A percentile compares a stretch with the other conserved stretches of the same genome.
These are phyloP conservation scores for Lithodes maja DNA, from an alignment of 2,888 invertebrate species.

Conservation along the genomic window DNA sequence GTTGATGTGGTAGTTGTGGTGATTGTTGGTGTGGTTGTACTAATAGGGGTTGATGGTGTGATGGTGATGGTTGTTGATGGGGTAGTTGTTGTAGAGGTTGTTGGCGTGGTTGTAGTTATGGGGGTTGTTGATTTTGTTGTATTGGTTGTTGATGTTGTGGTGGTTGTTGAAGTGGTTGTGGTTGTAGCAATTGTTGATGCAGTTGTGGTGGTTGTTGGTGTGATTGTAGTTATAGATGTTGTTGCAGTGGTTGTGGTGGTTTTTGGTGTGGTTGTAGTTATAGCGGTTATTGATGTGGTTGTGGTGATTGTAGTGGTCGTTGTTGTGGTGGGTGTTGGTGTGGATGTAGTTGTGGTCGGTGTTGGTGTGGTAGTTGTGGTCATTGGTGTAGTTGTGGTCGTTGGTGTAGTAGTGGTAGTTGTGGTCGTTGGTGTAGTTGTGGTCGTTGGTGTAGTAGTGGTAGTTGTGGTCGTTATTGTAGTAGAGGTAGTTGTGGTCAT, in stretches of 20 bases:
- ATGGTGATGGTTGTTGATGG: background rate
- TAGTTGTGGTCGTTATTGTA: background rate
- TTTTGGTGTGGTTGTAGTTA: background rate
- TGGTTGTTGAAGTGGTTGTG: background rate
- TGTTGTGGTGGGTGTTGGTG: too few species aligned
- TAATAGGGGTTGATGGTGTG: background rate
- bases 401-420: background rate
- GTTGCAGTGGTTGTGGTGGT: too few species aligned
- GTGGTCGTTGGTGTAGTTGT: background rate
- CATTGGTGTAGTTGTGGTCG: background rate
- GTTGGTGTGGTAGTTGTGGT: background rate
- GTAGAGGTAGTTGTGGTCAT: background rate
- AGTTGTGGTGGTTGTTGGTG: background rate
- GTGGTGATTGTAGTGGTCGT: too few species aligned
- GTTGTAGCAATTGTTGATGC: background rate
- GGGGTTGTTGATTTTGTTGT: background rate
- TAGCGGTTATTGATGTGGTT: too few species aligned
- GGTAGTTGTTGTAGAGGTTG: background rate
- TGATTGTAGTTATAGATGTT: background rate
- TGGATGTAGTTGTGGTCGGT: too few species aligned
- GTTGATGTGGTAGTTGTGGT: conserved; percentile 8
- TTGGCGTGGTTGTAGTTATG: background rate
- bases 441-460: background rate
- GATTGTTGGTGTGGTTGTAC: background rate
- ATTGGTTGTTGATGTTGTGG: background rate